A percentile compares a stretch with the other conserved stretches of the same genome.
phyloP scores from a whole-genome alignment of 2,888 invertebrate species.

The Plebejus anna region DNA sequence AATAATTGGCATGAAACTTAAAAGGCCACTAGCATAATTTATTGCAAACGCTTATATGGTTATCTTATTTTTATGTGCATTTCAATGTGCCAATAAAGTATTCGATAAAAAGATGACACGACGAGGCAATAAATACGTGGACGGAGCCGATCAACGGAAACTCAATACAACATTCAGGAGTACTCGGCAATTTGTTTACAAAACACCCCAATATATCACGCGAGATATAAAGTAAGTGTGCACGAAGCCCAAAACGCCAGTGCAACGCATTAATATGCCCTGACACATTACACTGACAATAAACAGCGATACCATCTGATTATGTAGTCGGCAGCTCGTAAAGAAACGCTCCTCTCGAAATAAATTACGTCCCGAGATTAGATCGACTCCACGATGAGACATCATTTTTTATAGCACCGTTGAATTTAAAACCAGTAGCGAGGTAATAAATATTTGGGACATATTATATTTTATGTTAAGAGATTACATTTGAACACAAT shows the following conservation, averaged over 20 bases:
- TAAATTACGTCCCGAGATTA: conserved; percentile 38
- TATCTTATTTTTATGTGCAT: conserved; percentile 16
- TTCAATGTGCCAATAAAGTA: conserved; percentile 25
- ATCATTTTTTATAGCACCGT: conserved; percentile 30
- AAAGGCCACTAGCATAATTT: conserved; percentile 17
- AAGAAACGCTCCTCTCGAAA: conserved; percentile 37
- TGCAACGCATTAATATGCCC: conserved; percentile 38
- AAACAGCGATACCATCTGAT: conserved; percentile 42
- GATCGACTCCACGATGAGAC: conserved; percentile 33
- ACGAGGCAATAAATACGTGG: conserved; percentile 23
- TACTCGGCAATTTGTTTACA: conserved; percentile 17
- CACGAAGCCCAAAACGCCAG: conserved; percentile 34
- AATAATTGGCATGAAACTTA: conserved; percentile 13
- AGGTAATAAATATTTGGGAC: conserved; percentile 28
- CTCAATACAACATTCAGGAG: conserved; percentile 20
- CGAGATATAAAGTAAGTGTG: conserved; percentile 30
- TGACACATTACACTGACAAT: conserved; percentile 42
- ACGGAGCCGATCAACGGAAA: conserved; percentile 6
- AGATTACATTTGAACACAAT: conserved; percentile 19
- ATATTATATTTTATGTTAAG: conserved; percentile 22
- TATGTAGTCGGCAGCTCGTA: conserved; percentile 38
- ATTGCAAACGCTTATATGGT: conserved; percentile 4
- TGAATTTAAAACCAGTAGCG: conserved; percentile 34
- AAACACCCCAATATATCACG: conserved; percentile 22
- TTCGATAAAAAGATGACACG: conserved; percentile 17